Evolutionary conservation across 2,113 vertebrate species (phyloP).

Genomic region (Meriones unguiculatus): DNA sequence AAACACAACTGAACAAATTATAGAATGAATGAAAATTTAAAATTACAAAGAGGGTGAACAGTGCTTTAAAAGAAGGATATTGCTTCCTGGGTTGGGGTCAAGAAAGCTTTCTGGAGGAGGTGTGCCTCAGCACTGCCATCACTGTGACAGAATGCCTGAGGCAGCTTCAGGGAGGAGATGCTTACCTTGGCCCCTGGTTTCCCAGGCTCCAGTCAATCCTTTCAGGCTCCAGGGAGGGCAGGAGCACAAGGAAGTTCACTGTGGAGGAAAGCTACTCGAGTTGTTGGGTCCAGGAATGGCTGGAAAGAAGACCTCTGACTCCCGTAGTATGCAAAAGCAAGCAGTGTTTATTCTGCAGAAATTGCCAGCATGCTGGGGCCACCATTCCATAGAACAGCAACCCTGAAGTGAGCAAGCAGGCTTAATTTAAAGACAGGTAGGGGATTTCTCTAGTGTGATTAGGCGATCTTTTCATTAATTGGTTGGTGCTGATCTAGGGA

Average conservation of each 20-base stretch:
- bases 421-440: too few relatives aligned
- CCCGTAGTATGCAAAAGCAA: too few relatives aligned
- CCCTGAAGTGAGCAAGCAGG: too few relatives aligned
- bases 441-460: too few relatives aligned
- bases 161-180: background rate
- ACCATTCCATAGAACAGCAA: too few relatives aligned
- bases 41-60: background rate
- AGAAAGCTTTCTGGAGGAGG: background rate
- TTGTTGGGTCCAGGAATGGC: too few relatives aligned
- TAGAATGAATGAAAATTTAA: background rate
- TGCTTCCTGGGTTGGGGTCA: background rate
- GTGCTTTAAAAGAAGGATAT: background rate
- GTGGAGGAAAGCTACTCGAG: background rate
- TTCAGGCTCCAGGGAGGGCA: background rate
- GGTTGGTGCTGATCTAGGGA: too few relatives aligned
- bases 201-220: background rate
- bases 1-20: background rate
- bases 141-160: background rate
- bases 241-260: too few relatives aligned
- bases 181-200: background rate
- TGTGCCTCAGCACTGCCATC: background rate
- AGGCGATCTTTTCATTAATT: too few relatives aligned
- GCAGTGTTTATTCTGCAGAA: too few relatives aligned
- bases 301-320: too few relatives aligned
- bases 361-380: too few relatives aligned